A percentile compares a stretch with the other conserved stretches of the same genome.
These are phyloP conservation scores for Ophraella communa DNA, from an alignment of 2,888 invertebrate species.

Conservation along the genomic window DNA sequence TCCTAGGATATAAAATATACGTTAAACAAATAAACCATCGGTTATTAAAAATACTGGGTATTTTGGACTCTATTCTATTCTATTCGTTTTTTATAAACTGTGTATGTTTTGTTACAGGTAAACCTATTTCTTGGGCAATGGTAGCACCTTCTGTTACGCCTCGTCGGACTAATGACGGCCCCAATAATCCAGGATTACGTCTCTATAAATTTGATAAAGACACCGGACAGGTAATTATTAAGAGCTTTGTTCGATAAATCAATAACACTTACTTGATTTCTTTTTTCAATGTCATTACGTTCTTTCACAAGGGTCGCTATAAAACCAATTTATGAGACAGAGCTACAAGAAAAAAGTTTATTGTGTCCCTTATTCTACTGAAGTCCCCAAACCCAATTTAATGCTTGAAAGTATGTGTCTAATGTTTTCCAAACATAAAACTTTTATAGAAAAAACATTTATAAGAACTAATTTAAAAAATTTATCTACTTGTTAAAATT, in stretches of 20 bases:
- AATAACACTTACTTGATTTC: not conserved
- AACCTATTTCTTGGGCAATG: constrained; percentile 86
- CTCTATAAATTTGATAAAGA: constrained; percentile 90
- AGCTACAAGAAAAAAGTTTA: not conserved
- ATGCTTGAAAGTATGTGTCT: not conserved
- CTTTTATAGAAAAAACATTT: not conserved
- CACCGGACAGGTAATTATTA: constrained; percentile 74
- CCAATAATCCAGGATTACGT: constrained; percentile 87
- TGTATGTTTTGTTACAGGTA: constrained; percentile 63
- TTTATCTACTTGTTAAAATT: too few species aligned
- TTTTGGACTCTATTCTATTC: too few species aligned
- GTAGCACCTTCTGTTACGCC: constrained; percentile 91
- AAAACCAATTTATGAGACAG: not conserved
- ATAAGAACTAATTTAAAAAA: too few species aligned
- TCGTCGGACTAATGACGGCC: constrained; percentile 74
- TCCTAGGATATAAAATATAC: too few species aligned
- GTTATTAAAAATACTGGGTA: too few species aligned
- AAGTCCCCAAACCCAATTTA: not conserved
- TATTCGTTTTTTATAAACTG: not conserved
- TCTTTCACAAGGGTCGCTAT: not conserved
- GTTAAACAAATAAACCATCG: too few species aligned
- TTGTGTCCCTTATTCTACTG: not conserved
- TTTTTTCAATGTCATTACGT: not conserved
- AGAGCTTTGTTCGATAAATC: constrained; percentile 8
- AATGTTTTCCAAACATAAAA: not conserved